A percentile compares a stretch with the other conserved stretches of the same genome.
Conservation (phyloP, 1,140 invertebrate genomes). For the Drosophila busckii region DNA sequence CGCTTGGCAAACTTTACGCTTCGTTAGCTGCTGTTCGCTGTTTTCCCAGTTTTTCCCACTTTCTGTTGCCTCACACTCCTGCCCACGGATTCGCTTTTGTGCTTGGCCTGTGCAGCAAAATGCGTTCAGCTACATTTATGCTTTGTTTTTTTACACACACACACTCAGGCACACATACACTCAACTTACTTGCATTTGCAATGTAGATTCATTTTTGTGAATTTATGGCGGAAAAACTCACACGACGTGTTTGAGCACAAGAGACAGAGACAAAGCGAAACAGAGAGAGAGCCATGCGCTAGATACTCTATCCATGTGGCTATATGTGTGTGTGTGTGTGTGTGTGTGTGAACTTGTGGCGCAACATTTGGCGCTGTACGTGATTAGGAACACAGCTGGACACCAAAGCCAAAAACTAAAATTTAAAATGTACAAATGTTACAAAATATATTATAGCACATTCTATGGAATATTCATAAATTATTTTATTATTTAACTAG, state of each 20-base stretch:
- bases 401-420: too few relatives aligned
- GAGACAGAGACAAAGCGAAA: neutral
- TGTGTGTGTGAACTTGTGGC: too few relatives aligned
- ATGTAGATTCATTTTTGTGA: slow-evolving; percentile 71
- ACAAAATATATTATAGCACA: too few relatives aligned
- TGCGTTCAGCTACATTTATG: slow-evolving; percentile 65
- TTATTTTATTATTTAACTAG: too few relatives aligned
- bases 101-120: slow-evolving; percentile 47
- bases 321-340: too few relatives aligned
- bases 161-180: slow-evolving; percentile 11
- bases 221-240: slow-evolving; percentile 65
- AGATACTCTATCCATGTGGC: too few relatives aligned
- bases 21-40: slow-evolving; percentile 68
- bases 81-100: slow-evolving; percentile 4
- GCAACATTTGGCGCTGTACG: too few relatives aligned
- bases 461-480: too few relatives aligned
- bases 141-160: slow-evolving; percentile 53
- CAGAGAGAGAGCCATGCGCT: neutral
- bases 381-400: too few relatives aligned
- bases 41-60: slow-evolving; percentile 16
- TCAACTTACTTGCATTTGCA: slow-evolving; percentile 59
- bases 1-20: slow-evolving; percentile 71
- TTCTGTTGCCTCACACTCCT: neutral
- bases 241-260: slow-evolving; percentile 18
- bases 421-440: too few relatives aligned